These are phyloP conservation scores for Polypterus senegalus DNA, from an alignment of 2,113 vertebrate species.

Conservation along the genomic window DNA sequence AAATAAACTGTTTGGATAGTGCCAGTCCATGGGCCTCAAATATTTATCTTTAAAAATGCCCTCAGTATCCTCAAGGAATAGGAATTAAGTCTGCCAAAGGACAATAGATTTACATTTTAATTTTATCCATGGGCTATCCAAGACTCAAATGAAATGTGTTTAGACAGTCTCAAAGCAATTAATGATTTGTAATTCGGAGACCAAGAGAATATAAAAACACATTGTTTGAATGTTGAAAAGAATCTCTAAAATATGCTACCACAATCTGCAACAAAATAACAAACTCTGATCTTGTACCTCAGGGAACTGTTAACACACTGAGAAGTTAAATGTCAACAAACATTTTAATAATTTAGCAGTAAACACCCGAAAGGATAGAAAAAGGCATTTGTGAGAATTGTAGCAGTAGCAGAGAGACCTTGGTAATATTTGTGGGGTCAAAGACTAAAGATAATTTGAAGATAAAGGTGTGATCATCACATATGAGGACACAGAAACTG, in stretches of 20 bases:
- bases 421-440: background rate
- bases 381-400: background rate
- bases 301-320: background rate
- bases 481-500: too few species aligned
- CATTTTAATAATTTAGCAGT: too few species aligned
- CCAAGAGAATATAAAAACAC: background rate
- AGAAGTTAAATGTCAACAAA: background rate
- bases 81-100: background rate
- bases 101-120: constrained; percentile 1
- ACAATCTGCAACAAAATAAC: background rate
- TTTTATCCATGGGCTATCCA: background rate
- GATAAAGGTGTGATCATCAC: too few species aligned
- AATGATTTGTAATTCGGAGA: background rate
- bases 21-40: background rate
- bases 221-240: background rate
- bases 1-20: too few species aligned
- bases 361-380: background rate
- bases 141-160: background rate
- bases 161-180: background rate
- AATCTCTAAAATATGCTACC: background rate
- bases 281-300: background rate
- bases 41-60: background rate
- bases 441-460: background rate
- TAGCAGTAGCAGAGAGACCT: background rate
- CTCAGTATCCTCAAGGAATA: background rate